phyloP scores from a whole-genome alignment of 2,888 invertebrate genomes.

The Carabus problematicus region DNA sequence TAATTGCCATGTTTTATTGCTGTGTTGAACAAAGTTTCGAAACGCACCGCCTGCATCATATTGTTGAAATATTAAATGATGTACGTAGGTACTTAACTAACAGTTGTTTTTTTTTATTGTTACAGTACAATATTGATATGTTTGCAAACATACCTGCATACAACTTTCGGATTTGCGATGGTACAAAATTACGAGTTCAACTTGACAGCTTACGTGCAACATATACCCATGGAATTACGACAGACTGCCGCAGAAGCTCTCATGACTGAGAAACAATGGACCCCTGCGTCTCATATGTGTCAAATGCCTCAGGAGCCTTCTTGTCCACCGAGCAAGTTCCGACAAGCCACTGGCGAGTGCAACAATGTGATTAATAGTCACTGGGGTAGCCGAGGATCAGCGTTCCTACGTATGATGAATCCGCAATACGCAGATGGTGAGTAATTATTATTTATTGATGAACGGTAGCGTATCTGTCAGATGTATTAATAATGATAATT shows the following conservation, averaged over 20 bases:
- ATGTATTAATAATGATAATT: no score
- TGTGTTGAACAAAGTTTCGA: no score
- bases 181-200: constrained; percentile 47
- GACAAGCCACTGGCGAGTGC: constrained; percentile 83
- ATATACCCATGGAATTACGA: constrained; percentile 55
- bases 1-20: no score
- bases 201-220: constrained; percentile 54
- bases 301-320: constrained; percentile 62
- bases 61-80: not conserved
- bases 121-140: constrained; percentile 4
- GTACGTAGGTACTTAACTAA: constrained; percentile 14
- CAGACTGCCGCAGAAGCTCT: constrained; percentile 53
- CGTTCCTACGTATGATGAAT: constrained; percentile 75
- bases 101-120: not conserved
- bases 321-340: constrained; percentile 84
- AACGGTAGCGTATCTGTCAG: no score
- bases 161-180: not conserved
- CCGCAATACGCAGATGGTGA: constrained; percentile 79
- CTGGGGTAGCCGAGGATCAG: constrained; percentile 83
- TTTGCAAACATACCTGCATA: not conserved
- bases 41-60: constrained; percentile 6
- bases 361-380: constrained; percentile 86
- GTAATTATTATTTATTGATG: constrained; percentile 46
- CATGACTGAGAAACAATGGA: constrained; percentile 50
- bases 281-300: constrained; percentile 29